phyloP scores from a whole-genome alignment of 1,140 invertebrate species.

The Dermatophagoides farinae region DNA sequence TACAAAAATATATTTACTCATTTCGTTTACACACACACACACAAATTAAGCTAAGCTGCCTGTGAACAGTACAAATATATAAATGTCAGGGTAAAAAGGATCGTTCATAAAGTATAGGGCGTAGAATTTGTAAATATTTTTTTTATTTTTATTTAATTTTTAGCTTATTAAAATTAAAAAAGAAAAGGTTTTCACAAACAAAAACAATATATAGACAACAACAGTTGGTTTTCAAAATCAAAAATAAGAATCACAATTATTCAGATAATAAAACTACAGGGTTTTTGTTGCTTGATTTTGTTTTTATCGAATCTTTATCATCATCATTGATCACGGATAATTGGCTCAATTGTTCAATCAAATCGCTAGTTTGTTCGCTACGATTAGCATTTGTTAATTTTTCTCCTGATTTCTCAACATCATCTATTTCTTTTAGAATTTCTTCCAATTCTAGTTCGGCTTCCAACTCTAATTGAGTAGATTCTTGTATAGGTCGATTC shows the following conservation, averaged over 20 bases:
- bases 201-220: too few relatives aligned
- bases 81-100: too few relatives aligned
- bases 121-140: too few relatives aligned
- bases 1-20: background rate
- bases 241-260: too few relatives aligned
- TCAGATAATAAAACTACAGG: background rate
- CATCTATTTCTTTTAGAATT: background rate
- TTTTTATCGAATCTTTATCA: background rate
- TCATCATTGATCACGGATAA: background rate
- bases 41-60: too few relatives aligned
- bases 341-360: background rate
- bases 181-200: too few relatives aligned
- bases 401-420: background rate
- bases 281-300: background rate
- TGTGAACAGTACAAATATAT: too few relatives aligned
- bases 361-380: background rate
- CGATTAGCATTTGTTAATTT: background rate
- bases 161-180: too few relatives aligned
- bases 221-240: too few relatives aligned
- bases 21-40: too few relatives aligned
- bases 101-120: too few relatives aligned
- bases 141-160: too few relatives aligned
- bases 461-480: background rate
- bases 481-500: background rate
- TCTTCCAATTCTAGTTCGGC: constrained; percentile 3